Base-by-base conservation (phyloP, 2,113 vertebrate genomes). In the Geothlypis trichas region DNA sequence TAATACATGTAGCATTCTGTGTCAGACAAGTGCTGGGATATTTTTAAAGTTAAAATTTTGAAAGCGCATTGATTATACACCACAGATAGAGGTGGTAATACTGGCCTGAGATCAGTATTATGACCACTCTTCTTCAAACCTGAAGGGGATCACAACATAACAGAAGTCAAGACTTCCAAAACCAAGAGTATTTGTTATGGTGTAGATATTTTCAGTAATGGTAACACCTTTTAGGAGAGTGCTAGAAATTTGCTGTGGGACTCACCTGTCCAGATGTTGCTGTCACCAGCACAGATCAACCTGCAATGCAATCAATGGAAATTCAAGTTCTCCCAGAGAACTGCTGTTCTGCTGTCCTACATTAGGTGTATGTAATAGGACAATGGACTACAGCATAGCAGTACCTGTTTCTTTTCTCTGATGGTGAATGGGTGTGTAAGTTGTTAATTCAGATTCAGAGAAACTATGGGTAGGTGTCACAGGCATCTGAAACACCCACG, bases 401-500 rank as follows among this genome's bases (percentile, higher is more conserved):
- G 21, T 41, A 26, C 9, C 13, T 28, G 2, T 49, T 93, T 44
- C 11, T 77, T 91, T 89, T 11, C 15, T 51, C 21, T 75, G 42
- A 30, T 19, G 0, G 0, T 42, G 21, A 75, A 47, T 10, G 10
- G 19, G 11, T 75, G 22, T 58, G 71, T 46, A 37, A 4, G 21
- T 30, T 3, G 1, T 11, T 78, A 52, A 7, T 19, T 90, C 17
- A 82, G 16, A 22, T 72, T 23, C 35, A 51, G 41, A 46, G 20
- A 20, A 18, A 44, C 11, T 55, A 37, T 80, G 15, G 20, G 6
- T 30, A 49, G 26, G 4, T 74, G 8, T 26, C 68, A 10, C 4
- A 54, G 8, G 3, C 14, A 39, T 33, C 15, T 59, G 46, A 39
- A 69, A 51, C 21, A 51, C 13, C 28, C 67, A 14, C 0, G 0